These are phyloP conservation scores for Drosophila austrosaltans DNA, from an alignment of 2,888 invertebrate genomes.

Conservation along the genomic window DNA sequence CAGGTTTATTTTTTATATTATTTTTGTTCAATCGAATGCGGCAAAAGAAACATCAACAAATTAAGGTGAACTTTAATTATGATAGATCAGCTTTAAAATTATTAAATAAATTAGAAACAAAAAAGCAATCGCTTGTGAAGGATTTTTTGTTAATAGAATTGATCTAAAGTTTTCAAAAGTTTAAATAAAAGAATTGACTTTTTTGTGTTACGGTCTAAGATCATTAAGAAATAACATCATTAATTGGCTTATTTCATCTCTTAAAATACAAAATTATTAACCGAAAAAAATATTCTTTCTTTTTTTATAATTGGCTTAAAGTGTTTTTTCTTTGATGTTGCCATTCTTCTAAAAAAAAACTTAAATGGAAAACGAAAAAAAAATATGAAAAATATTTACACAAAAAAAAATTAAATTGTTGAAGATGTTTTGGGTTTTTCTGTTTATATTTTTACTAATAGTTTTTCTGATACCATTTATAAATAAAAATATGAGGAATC, in stretches of 20 bases:
- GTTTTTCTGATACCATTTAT: too few relatives aligned
- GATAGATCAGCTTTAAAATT: slow-evolving; percentile 8
- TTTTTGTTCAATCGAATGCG: not conserved
- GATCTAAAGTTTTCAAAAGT: not conserved
- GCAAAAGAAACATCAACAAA: slow-evolving; percentile 16
- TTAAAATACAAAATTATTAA: not conserved
- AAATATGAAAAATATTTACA: too few relatives aligned
- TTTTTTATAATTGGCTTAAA: not conserved
- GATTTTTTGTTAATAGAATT: not conserved
- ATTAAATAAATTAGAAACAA: slow-evolving; percentile 1
- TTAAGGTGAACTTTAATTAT: slow-evolving; percentile 23
- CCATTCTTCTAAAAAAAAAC: too few relatives aligned
- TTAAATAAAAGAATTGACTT: not conserved
- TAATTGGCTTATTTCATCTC: not conserved
- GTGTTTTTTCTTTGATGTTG: too few relatives aligned
- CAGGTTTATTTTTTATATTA: not conserved
- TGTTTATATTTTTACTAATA: too few relatives aligned
- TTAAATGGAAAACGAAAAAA: too few relatives aligned
- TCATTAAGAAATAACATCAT: not conserved
- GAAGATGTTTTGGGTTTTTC: too few relatives aligned
- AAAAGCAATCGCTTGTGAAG: not conserved
- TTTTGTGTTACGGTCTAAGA: not conserved
- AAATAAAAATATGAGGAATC: too few relatives aligned
- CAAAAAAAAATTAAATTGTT: too few relatives aligned
- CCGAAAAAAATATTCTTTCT: not conserved